Evolutionary conservation across 35 echinoderm and acorn worm species (phyloP).

Genomic region (Amphiura filiformis): DNA sequence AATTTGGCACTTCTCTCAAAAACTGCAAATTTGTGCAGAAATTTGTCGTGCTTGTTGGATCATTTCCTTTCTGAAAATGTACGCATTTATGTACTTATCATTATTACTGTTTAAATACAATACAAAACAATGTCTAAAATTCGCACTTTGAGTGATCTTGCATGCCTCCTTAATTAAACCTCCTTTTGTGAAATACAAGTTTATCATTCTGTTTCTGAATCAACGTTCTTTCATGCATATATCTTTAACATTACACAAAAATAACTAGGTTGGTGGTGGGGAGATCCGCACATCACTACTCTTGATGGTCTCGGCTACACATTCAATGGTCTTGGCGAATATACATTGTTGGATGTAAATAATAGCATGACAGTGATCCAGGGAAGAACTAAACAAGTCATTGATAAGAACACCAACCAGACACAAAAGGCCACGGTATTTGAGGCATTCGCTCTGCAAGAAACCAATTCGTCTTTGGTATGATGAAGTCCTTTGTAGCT

Average conservation of each 20-base stretch:
- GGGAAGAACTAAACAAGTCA: slow-evolving; percentile 47
- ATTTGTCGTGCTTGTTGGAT: no score
- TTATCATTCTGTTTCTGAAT: no score
- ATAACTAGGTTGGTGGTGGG: slow-evolving; percentile 61
- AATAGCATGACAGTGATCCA: slow-evolving; percentile 29
- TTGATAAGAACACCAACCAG: slow-evolving; percentile 26
- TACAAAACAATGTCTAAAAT: no score
- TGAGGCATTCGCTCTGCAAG: slow-evolving; percentile 51
- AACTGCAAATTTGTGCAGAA: no score
- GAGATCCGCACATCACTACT: slow-evolving; percentile 75
- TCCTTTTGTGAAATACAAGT: no score
- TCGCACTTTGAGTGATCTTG: no score
- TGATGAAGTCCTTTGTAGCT: neutral
- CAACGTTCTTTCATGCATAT: no score
- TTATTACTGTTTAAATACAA: no score
- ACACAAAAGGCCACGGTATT: slow-evolving; percentile 46
- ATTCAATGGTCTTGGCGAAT: slow-evolving; percentile 80
- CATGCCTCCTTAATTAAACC: no score
- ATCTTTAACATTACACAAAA: neutral
- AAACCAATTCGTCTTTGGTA: neutral
- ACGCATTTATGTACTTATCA: no score
- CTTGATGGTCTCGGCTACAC: slow-evolving; percentile 61
- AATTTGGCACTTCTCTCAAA: no score
- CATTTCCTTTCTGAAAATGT: no score
- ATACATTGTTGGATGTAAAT: slow-evolving; percentile 25